A percentile compares a stretch with the other conserved stretches of the same genome.
These are phyloP conservation scores for Lepidotrigona ventralis DNA, from an alignment of 1,140 invertebrate genomes.

Conservation along the genomic window DNA sequence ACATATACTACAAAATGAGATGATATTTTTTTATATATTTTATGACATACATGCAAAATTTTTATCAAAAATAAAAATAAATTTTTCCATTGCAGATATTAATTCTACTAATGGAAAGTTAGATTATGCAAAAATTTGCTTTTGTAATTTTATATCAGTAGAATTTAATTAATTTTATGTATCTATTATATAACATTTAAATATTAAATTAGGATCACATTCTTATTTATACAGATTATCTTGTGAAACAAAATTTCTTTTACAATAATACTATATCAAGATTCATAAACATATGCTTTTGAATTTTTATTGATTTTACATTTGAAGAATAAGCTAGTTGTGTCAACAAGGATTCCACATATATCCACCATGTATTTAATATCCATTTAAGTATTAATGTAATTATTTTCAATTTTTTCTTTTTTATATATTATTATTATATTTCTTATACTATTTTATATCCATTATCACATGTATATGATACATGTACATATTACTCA, in stretches of 20 bases:
- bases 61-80: constrained; percentile 91
- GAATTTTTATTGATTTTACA: constrained; percentile 81
- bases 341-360: constrained; percentile 96
- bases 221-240: constrained; percentile 91
- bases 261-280: too few species aligned
- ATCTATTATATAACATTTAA: constrained; percentile 96
- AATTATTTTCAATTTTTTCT: constrained; percentile 78
- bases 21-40: constrained; percentile 92
- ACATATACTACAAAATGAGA: constrained; percentile 91
- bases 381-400: constrained; percentile 56
- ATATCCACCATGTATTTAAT: constrained; percentile 93
- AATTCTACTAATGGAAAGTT: constrained; percentile 92
- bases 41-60: constrained; percentile 94
- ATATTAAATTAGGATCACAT: constrained; percentile 91
- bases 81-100: constrained; percentile 89
- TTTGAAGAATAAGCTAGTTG: constrained; percentile 93
- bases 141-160: constrained; percentile 89
- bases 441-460: constrained; percentile 80
- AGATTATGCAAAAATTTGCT: constrained; percentile 90
- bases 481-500: constrained; percentile 82
- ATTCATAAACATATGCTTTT: neutral
- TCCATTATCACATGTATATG: constrained; percentile 90
- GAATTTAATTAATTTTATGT: constrained; percentile 91
- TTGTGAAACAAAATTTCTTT: constrained; percentile 75
- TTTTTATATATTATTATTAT: constrained; percentile 91